Evolutionary conservation across 2,113 vertebrate genomes (phyloP), one percentile per base, ranked within the genome.

Genomic region (Illadopsis cleaveri): DNA sequence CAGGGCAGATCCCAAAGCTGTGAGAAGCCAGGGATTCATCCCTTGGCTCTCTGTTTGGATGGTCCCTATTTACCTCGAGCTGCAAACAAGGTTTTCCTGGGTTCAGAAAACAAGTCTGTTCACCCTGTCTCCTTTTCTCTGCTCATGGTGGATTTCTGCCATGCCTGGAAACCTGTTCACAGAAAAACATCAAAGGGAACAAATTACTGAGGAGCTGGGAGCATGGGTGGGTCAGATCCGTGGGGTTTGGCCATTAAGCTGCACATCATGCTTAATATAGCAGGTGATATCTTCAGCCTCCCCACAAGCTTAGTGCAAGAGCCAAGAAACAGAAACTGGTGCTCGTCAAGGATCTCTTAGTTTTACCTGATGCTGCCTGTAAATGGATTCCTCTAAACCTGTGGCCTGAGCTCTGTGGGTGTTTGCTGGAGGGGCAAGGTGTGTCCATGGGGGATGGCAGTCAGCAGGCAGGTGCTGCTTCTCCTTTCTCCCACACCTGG

Each of bases 141-240:
- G 82, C 79, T 83, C 50, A 0, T 0, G 1, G 51, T 62, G 71
- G 75, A 80, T 93, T 91, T 93, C 76, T 94, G 91, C 82, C 60
- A 10, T 70, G 79, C 87, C 79, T 69, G 60, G 19, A 89, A 96
- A 86, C 82, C 80, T n/a, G 31, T 58, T 89, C 40, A 2, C 65
- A 71, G 54, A 60, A 92, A 93, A 90, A 70, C 58, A 54, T 93
- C 37, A 58, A 91, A 96, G n/a, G 51, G 35, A 94, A 65, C 65
- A 85, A 75, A 94, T 85, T 25, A 54, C 79, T 91, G 50, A 95
- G 91, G 95, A 76, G 81, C 86, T 93, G 87, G 86, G 68, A 90
- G 79, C 88, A 70, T 4, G 87, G 90, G 84, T 93, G 93, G 87
- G 75, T 86, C 92, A 93, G 51, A 40, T 14, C 9, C 47, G 82